Evolutionary conservation across 2,113 vertebrate genomes (phyloP).

Genomic region (Ellobius talpinus): DNA sequence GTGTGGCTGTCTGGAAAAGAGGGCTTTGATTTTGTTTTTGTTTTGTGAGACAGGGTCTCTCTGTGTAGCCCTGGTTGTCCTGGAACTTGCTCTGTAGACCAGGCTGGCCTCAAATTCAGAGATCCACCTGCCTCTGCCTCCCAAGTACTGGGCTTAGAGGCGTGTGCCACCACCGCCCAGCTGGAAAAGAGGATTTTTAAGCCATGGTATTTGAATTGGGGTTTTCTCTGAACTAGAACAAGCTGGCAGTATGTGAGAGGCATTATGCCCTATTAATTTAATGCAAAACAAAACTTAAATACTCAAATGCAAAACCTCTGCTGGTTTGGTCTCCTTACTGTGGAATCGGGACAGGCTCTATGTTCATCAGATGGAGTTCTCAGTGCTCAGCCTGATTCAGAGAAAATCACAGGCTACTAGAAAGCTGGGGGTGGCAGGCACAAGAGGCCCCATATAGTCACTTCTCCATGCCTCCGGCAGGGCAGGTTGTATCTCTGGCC

Average conservation of each 20-base stretch:
- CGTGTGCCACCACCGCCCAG: not conserved
- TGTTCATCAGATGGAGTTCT: not conserved
- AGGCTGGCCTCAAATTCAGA: not conserved
- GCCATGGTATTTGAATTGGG: not conserved
- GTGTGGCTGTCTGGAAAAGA: not conserved
- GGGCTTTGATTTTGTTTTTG: not conserved
- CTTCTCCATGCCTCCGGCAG: not conserved
- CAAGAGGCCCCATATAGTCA: not conserved
- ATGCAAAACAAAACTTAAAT: not conserved
- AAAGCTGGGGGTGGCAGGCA: not conserved
- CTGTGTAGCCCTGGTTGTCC: not conserved
- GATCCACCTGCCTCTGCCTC: not conserved
- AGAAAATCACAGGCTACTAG: not conserved
- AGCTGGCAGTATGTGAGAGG: not conserved
- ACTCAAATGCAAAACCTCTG: not conserved
- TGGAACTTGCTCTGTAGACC: not conserved
- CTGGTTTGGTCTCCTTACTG: constrained; percentile 18
- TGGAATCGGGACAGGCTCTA: constrained; percentile 9
- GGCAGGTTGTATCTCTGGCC: not conserved
- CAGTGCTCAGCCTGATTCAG: not conserved
- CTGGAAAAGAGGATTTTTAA: not conserved
- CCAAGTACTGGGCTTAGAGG: not conserved
- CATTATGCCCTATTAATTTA: constrained; percentile 55
- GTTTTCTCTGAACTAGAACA: not conserved
- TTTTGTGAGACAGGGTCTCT: not conserved